phyloP scores from a whole-genome alignment of 2,888 invertebrate genomes.

The Yponomeuta sedellus region DNA sequence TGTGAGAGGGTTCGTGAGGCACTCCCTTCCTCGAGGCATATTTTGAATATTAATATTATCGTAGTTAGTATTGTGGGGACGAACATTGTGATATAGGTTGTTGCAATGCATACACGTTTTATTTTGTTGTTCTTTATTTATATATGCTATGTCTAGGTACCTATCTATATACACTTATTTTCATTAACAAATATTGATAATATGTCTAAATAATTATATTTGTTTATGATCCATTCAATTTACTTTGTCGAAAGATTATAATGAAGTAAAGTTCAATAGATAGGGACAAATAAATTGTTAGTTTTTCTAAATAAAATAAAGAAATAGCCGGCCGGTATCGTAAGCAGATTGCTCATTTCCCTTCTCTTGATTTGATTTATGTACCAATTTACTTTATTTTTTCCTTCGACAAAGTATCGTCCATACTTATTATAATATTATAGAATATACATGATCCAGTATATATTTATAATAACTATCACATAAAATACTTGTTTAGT shows the following conservation, averaged over 20 bases:
- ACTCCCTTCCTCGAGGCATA: constrained; percentile 66
- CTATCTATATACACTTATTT: constrained; percentile 7
- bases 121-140: constrained; percentile 16
- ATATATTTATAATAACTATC: not conserved
- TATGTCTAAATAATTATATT: constrained; percentile 7
- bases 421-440: constrained; percentile 1
- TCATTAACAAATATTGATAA: constrained; percentile 2
- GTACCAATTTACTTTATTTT: not conserved
- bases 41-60: constrained; percentile 27
- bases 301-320: too few relatives aligned
- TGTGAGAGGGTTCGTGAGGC: constrained; percentile 64
- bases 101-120: constrained; percentile 29
- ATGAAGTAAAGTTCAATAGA: not conserved
- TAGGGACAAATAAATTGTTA: too few relatives aligned
- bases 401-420: constrained; percentile 4
- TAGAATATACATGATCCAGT: constrained; percentile 6
- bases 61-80: constrained; percentile 43
- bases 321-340: too few relatives aligned
- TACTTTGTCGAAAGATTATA: constrained; percentile 10
- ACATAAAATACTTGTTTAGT: not conserved
- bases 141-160: constrained; percentile 11
- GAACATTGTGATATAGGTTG: constrained; percentile 46
- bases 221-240: not conserved
- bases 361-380: not conserved
- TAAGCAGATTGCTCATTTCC: not conserved